Conservation (phyloP, 2,888 invertebrate species). For the Troilus luridus region DNA sequence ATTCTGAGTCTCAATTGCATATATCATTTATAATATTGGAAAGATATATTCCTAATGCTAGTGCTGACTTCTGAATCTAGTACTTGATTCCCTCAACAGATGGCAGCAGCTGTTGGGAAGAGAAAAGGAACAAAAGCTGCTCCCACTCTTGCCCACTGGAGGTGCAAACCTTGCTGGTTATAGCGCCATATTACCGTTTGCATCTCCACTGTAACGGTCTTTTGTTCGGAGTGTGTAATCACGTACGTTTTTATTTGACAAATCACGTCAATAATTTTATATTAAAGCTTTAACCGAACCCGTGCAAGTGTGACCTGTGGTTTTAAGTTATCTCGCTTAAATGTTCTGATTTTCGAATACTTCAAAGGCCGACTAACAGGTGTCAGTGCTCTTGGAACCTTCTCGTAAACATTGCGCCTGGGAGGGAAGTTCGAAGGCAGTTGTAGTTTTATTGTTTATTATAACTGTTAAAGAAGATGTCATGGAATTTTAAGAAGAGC, state of each 20-base stretch:
- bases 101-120: background rate
- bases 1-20: no score
- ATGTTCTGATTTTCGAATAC: conserved; percentile 25
- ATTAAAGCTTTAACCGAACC: background rate
- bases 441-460: background rate
- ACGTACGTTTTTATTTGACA: conserved; percentile 21
- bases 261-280: conserved; percentile 3
- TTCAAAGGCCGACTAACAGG: conserved; percentile 49
- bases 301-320: conserved; percentile 12
- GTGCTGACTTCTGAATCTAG: background rate
- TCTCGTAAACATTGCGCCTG: conserved; percentile 2
- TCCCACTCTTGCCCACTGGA: conserved; percentile 31
- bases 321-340: conserved; percentile 6
- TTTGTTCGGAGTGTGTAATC: conserved; percentile 28
- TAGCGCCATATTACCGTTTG: conserved; percentile 54
- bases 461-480: conserved; percentile 50
- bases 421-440: conserved; percentile 13
- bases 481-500: conserved; percentile 46
- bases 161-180: conserved; percentile 33
- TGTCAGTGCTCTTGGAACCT: conserved; percentile 49
- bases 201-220: conserved; percentile 51
- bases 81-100: background rate
- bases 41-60: background rate
- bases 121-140: conserved; percentile 19
- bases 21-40: no score